Evolutionary conservation across 2,888 invertebrate species (phyloP).

Genomic region (Noctuana brunneofusca): DNA sequence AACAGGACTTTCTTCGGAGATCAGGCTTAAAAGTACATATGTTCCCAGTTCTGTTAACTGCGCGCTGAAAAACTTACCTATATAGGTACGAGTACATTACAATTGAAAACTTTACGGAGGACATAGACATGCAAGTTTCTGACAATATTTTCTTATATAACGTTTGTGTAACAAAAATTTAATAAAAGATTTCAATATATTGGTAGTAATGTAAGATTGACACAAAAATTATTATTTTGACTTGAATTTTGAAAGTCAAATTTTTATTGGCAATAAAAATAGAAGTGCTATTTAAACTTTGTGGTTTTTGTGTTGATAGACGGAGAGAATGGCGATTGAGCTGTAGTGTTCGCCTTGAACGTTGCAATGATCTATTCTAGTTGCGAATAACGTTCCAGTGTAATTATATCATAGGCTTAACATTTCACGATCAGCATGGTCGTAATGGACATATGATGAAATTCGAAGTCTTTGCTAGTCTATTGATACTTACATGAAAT

Average conservation of each 20-base stretch:
- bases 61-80: no score
- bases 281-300: constrained; percentile 20
- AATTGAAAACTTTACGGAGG: no score
- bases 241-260: constrained; percentile 6
- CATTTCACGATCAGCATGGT: constrained; percentile 23
- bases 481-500: no score
- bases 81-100: no score
- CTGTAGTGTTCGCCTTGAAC: constrained; percentile 47
- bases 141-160: no score
- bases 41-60: no score
- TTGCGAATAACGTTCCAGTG: constrained; percentile 51
- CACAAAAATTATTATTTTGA: not conserved
- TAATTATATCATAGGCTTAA: constrained; percentile 31
- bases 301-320: constrained; percentile 27
- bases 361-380: constrained; percentile 52
- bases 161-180: no score
- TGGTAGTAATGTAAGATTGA: no score
- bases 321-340: constrained; percentile 34
- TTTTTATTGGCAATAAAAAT: constrained; percentile 26
- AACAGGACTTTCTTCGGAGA: no score
- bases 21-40: no score
- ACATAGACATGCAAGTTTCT: no score
- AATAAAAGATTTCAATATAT: no score
- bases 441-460: constrained; percentile 4
- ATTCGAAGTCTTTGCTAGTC: constrained; percentile 1